A percentile compares a stretch with the other conserved stretches of the same genome.
Evolutionary conservation across 2,888 invertebrate genomes (phyloP).

Genomic region (Steromphala cineraria): DNA sequence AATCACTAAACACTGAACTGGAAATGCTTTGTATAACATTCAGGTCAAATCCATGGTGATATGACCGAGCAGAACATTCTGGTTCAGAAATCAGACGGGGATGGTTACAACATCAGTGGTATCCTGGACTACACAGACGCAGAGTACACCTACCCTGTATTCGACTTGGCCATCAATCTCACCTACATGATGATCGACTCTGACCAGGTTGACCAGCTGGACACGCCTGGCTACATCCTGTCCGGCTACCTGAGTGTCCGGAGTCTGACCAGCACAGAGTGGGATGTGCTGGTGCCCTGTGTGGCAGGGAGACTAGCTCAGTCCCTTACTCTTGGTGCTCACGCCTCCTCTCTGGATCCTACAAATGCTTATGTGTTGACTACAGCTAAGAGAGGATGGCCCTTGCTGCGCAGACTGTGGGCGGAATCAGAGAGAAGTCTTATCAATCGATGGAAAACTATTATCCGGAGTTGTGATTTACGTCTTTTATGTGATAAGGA

Average conservation of each 20-base stretch:
- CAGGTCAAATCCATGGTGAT: conserved; percentile 89
- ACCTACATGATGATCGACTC: conserved; percentile 87
- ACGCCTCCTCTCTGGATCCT: conserved; percentile 85
- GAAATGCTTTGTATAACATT: too few relatives aligned
- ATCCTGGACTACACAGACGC: conserved; percentile 92
- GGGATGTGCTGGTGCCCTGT: conserved; percentile 82
- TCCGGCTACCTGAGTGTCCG: conserved; percentile 85
- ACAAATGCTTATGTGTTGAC: conserved; percentile 86
- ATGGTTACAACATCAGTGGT: conserved; percentile 80
- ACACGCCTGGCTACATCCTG: conserved; percentile 79
- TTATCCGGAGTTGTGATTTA: conserved; percentile 22
- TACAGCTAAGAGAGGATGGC: conserved; percentile 77
- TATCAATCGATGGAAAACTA: conserved; percentile 33
- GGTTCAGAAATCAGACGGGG: conserved; percentile 72
- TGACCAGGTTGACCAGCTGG: conserved; percentile 77
- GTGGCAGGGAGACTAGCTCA: conserved; percentile 88
- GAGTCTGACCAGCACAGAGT: conserved; percentile 81
- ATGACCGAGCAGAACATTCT: conserved; percentile 93
- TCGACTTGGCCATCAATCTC: conserved; percentile 88
- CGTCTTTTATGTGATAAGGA: too few relatives aligned
- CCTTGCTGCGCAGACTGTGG: conserved; percentile 59
- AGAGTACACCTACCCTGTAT: conserved; percentile 83
- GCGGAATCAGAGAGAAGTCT: conserved; percentile 30
- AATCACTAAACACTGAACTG: too few relatives aligned
- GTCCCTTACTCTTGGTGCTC: conserved; percentile 87